Base-by-base conservation (phyloP, 1,140 invertebrate species). In the Lepidurus packardi region DNA sequence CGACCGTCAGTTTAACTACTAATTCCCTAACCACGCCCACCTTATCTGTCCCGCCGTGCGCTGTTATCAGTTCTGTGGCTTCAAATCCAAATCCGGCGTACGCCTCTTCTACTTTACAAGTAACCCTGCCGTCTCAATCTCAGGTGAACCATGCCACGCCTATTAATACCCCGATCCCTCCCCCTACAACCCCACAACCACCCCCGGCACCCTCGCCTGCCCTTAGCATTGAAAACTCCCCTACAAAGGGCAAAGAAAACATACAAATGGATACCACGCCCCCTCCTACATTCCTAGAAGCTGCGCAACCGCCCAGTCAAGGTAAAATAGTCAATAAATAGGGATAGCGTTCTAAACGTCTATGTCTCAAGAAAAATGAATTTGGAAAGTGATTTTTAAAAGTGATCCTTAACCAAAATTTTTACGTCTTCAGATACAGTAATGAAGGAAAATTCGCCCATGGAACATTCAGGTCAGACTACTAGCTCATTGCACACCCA, bases 1-100 rank as follows among this genome's bases (percentile, higher is more conserved):
- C 53, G 16, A 65, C 21, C 6, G 13, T 65, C 6, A 65, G 53
- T 65, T 21, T 65, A 65, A 65, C 53, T n/a, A n/a, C 53, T 21
- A 65, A 21, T 65, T 65, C 53, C 53, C 21, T 65, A 65, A 65
- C 53, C 53, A 65, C 53, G 53, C 53, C 53, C 53, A 65, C 53
- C 1, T 65, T 16, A 21, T 65, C 53, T 7, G 13, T 65, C 7
- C 53, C 53, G 21, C 53, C 53, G 1, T 65, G 16, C 6, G 9
- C 53, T 21, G 53, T 65, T 65, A 3, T 65, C 53, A 65, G 16
- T 7, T 21, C 53, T n/a, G 53, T 16, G 53, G 21, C 53, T 21
- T 21, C 53, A 16, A 65, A 65, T 65, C 13, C 8, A 13, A 65
- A n/a, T 16, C 13, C 53, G 0, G 21, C 8, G 8, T 65, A 13